A percentile compares a stretch with the other conserved stretches of the same genome.
Conservation (phyloP, 2,113 vertebrate genomes). For the Nycticebus coucang region DNA sequence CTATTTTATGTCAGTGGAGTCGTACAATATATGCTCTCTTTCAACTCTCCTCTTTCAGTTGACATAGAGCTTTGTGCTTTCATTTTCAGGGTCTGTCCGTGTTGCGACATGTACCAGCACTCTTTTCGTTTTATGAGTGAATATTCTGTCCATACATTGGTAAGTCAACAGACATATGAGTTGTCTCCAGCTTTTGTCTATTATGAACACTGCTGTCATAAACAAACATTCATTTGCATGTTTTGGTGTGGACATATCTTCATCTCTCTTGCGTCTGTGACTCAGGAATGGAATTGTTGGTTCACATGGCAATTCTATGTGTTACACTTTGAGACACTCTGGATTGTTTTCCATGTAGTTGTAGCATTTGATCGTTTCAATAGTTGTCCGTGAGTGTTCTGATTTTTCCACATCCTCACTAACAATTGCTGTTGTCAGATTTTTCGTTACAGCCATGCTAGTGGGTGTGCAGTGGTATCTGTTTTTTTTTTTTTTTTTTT, state of each 20-base stretch:
- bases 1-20: background rate
- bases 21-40: accelerated
- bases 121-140: background rate
- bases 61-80: background rate
- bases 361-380: too few relatives aligned
- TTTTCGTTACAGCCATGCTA: background rate
- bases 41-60: background rate
- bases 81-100: background rate
- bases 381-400: too few relatives aligned
- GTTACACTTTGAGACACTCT: background rate
- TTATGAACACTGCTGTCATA: background rate
- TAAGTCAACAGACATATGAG: too few relatives aligned
- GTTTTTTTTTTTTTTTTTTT: too few relatives aligned
- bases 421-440: too few relatives aligned
- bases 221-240: background rate
- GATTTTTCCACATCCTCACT: background rate
- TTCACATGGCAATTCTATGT: too few relatives aligned
- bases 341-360: background rate
- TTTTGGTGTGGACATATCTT: background rate
- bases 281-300: background rate
- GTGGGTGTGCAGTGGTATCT: background rate
- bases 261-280: background rate
- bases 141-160: too few relatives aligned
- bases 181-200: background rate
- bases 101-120: background rate